Evolutionary conservation across 2,888 invertebrate species (phyloP), one percentile per base, ranked within the genome.

Genomic region (Oscheius myriophilus): DNA sequence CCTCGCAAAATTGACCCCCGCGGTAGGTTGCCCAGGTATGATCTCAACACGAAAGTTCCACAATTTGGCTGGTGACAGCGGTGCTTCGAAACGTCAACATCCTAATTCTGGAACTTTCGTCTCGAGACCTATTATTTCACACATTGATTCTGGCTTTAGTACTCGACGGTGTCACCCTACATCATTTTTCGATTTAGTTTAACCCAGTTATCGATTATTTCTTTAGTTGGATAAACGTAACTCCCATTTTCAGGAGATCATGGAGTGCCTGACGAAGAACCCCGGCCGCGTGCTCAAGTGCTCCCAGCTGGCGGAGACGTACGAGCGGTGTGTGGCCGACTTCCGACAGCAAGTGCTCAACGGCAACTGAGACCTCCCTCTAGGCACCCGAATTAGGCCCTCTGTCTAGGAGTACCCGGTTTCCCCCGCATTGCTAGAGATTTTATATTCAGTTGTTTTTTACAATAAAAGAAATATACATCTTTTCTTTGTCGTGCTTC

Each of bases 281-380:
- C 79, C 75, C 12, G 72, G 72, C 49, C 76, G 76, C 33, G 75
- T 82, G n/a, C 75, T 85, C 54, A 81, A 83, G 65, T 84, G 84
- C 70, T 70, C 80, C 21, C 71, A 80, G 26, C 75, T 84, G 11
- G 73, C 76, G 43, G 76, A 78, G 69, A 73, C 70, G 4, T 84
- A 81, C 69, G 79, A 80, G 43, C 67, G 78, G 52, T 84, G 84
- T 69, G 81, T 83, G 23, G 76, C 69, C 25, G 72, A 82, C 11
- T 82, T 81, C 74, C 78, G 82, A 58, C 71, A 74, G 64, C 74
- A 82, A 73, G 82, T 84, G 42, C 78, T 84, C 68, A 73, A 75
- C 42, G 78, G 75, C 65, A 72, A 78, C 58, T 78, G 57, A 66
- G 52, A 33, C 18, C 21, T 55, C n/a, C 18, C 21, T 55, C n/a